These are phyloP conservation scores for Struthidea cinerea DNA, from an alignment of 2,113 vertebrate species.

Conservation along the genomic window DNA sequence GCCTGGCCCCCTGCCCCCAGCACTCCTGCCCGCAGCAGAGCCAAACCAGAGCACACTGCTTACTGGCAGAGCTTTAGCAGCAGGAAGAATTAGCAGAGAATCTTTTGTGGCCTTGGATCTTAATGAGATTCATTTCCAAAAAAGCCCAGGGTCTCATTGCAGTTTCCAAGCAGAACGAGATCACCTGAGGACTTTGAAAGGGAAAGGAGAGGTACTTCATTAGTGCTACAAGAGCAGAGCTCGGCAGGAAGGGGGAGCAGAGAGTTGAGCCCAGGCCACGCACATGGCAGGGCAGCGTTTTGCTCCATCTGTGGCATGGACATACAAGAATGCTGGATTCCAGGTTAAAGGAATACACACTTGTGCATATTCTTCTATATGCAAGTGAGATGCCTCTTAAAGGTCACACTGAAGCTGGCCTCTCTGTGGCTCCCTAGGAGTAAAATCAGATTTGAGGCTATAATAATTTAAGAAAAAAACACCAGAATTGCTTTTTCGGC, in stretches of 20 bases:
- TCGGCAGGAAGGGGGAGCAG: not conserved
- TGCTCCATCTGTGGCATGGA: not conserved
- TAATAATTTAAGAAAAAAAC: not conserved
- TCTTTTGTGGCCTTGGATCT: not conserved
- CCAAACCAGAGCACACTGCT: not conserved
- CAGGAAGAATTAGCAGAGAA: not conserved
- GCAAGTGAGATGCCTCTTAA: not conserved
- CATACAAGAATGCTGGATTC: not conserved
- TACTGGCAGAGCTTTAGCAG: not conserved
- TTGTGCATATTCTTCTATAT: not conserved
- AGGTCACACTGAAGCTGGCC: not conserved
- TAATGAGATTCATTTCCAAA: not conserved
- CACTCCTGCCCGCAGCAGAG: not conserved
- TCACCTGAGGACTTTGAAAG: constrained; percentile 45
- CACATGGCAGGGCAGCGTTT: not conserved
- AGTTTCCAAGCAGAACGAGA: not conserved
- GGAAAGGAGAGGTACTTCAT: constrained; percentile 32
- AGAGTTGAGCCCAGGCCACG: not conserved
- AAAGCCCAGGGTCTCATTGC: not conserved
- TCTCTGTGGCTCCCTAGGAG: not conserved
- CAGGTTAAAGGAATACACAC: not conserved
- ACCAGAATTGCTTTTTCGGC: not conserved
- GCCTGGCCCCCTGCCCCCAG: not conserved
- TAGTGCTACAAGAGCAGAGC: constrained; percentile 9
- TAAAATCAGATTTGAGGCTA: not conserved